phyloP scores from a whole-genome alignment of 64 coral and sea anemone species.

The Stylophora pistillata region DNA sequence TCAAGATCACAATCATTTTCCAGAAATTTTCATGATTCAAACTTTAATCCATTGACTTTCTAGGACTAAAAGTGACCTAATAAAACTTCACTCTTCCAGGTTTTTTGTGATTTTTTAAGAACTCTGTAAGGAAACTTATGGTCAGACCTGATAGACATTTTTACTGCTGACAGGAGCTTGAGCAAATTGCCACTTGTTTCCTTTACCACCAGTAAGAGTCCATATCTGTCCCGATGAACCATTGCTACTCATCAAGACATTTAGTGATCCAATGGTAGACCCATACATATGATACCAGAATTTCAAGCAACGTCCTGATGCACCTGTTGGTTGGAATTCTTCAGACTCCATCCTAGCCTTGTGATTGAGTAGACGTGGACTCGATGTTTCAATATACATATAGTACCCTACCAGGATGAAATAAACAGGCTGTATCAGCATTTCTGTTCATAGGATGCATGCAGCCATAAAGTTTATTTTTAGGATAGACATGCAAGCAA shows the following conservation, averaged over 20 bases:
- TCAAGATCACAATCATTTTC: no score
- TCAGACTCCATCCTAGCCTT: constrained; percentile 79
- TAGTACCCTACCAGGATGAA: constrained; percentile 72
- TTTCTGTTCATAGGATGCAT: neutral
- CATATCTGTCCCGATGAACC: constrained; percentile 48
- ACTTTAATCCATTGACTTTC: no score
- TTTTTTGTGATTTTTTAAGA: no score
- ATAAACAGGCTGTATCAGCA: neutral
- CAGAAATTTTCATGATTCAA: no score
- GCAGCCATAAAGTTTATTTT: no score
- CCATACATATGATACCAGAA: constrained; percentile 99
- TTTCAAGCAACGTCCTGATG: constrained; percentile 81
- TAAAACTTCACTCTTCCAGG: no score
- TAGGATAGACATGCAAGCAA: no score
- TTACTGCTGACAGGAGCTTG: constrained; percentile 78
- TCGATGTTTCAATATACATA: constrained; percentile 90
- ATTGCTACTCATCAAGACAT: constrained; percentile 63
- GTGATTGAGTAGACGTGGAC: constrained; percentile 54
- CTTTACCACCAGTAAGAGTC: constrained; percentile 29
- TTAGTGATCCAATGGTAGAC: constrained; percentile 64
- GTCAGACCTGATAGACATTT: constrained; percentile 57
- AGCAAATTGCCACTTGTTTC: constrained; percentile 66
- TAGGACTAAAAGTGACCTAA: no score
- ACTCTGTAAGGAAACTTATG: no score
- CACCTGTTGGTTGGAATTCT: constrained; percentile 61